phyloP scores from a whole-genome alignment of 2,113 vertebrate genomes.

The Dendrocopos noguchii region DNA sequence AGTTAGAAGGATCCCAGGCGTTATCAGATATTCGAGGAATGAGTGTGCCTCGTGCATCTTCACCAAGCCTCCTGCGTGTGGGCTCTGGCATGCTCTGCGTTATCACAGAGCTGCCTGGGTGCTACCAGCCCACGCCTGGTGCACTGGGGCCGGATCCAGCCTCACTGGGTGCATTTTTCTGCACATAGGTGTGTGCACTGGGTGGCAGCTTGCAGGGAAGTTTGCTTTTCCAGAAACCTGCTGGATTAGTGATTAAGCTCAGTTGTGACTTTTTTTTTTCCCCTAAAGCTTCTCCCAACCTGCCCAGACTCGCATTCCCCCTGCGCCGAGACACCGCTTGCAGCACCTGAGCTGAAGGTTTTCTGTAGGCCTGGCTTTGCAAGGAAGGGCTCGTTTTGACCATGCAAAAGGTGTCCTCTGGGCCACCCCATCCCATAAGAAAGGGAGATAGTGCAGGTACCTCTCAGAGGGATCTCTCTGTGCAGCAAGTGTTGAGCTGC shows the following conservation, averaged over 20 bases:
- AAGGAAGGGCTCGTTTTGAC: neutral
- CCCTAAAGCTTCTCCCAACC: slow-evolving; percentile 60
- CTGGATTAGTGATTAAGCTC: slow-evolving; percentile 78
- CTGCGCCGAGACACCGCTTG: neutral
- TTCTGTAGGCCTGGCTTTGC: slow-evolving; percentile 6
- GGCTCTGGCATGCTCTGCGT: neutral
- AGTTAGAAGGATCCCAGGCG: slow-evolving; percentile 62
- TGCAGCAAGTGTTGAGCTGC: neutral
- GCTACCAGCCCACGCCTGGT: neutral
- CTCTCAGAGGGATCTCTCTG: neutral
- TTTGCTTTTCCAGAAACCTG: slow-evolving; percentile 73
- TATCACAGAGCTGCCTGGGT: neutral
- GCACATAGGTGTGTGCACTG: neutral
- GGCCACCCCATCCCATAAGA: neutral
- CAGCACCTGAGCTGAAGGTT: slow-evolving; percentile 9
- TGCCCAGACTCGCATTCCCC: slow-evolving; percentile 73
- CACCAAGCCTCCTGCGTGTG: neutral
- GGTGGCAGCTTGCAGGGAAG: slow-evolving; percentile 29
- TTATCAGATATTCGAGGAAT: slow-evolving; percentile 63
- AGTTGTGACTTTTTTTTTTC: slow-evolving; percentile 14
- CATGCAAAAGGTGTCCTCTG: neutral
- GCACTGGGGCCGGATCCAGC: neutral
- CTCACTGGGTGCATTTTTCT: neutral
- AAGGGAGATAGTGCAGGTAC: neutral
- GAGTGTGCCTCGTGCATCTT: neutral